Evolutionary conservation across 2,888 invertebrate genomes (phyloP), one percentile per base, ranked within the genome.

Genomic region (Trachelus stipa): DNA sequence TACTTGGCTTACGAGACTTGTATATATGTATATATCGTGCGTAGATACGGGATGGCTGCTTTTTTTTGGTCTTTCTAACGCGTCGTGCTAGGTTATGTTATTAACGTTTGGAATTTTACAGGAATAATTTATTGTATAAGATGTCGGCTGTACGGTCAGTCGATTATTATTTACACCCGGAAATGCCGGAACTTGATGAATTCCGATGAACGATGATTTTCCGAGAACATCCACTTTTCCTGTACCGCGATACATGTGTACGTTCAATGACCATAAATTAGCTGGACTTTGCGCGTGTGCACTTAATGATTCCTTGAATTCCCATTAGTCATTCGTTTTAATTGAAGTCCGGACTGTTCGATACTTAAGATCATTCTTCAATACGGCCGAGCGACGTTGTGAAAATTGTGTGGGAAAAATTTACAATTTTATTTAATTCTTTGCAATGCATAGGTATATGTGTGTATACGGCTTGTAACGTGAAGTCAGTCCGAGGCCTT

Each of bases 261-360:
- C 73, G 77, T 79, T 77, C 73, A 69, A 79, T 69, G 81, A 82
- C 79, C 81, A 79, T 83, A 82, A 83, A 82, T 83, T 82, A 81
- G 69, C 75, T 68, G 79, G 76, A 76, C 83, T 82, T 81, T 80
- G 83, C 79, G 69, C 77, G 73, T 68, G 79, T 73, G 75, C 83
- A 76, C 79, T 79, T 79, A 79, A 80, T 78, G 76, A 80, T 76
- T 76, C 71, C 56, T 56, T 56, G 56, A 23, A 56, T 23, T 56
- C 6, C 6, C 56, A 56, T 56, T 56, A 83, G 81, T 74, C 76
- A 74, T 79, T 78, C 77, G 74, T 80, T 80, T 81, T 83, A 81
- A 83, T 84, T 81, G 79, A 56, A 23, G 15, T 15, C 15, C 23
- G 23, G 23, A 56, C 9, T 56, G 56, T 23, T 23, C 56, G 56